Conservation (phyloP, 1,140 invertebrate genomes). For the Lethrus apterus region DNA sequence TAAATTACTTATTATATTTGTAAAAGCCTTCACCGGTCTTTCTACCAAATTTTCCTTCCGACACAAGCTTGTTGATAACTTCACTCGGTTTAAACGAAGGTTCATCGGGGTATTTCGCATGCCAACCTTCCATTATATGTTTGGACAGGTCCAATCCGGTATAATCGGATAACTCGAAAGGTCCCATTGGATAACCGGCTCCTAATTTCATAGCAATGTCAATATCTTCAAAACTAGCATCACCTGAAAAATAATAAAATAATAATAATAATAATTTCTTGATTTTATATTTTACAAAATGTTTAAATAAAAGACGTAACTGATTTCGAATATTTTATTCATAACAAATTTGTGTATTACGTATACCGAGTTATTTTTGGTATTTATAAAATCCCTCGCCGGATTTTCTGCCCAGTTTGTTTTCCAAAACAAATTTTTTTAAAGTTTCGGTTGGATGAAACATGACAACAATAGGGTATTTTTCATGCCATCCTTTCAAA, state of each 20-base stretch:
- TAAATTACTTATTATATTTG: conserved; percentile 63
- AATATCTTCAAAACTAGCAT: conserved; percentile 65
- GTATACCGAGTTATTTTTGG: conserved; percentile 43
- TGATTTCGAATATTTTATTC: background rate
- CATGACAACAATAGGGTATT: conserved; percentile 63
- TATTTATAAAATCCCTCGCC: conserved; percentile 88
- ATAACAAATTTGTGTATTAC: conserved; percentile 1
- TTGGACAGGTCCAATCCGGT: conserved; percentile 68
- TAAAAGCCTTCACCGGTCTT: conserved; percentile 84
- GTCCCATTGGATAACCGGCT: conserved; percentile 79
- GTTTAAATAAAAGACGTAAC: conserved; percentile 3
- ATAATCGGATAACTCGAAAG: conserved; percentile 74
- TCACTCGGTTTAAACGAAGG: conserved; percentile 62
- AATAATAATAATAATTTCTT: background rate
- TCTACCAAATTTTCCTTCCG: conserved; percentile 69
- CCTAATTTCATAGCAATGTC: conserved; percentile 84
- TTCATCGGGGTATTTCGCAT: conserved; percentile 69
- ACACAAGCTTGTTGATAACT: conserved; percentile 65
- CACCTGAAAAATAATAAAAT: conserved; percentile 43
- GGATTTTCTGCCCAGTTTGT: conserved; percentile 74
- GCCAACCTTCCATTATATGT: conserved; percentile 64
- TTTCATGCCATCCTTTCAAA: conserved; percentile 64
- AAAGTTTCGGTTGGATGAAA: conserved; percentile 59
- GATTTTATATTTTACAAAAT: too few species aligned
- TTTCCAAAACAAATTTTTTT: conserved; percentile 65